Evolutionary conservation across 2,797 vertebrate genomes (phyloP).

Genomic region (Aotus griseimembra): DNA sequence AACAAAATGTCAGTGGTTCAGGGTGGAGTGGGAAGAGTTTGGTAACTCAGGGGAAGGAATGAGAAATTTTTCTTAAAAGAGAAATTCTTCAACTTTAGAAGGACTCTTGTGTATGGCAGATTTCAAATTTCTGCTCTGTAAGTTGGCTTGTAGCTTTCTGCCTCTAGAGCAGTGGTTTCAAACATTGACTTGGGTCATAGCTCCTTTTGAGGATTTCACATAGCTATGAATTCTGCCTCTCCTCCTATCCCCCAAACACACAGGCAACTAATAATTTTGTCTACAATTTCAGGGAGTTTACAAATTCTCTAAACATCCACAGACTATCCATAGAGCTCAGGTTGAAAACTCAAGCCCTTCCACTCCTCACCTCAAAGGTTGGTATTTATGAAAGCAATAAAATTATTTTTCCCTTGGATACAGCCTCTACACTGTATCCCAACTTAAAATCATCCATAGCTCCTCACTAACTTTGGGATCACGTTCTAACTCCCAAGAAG

Average conservation of each 20-base stretch:
- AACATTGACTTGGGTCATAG: background rate
- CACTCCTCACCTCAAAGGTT: background rate
- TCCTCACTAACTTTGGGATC: background rate
- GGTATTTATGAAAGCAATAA: background rate
- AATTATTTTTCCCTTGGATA: background rate
- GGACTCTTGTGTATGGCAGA: slow-evolving; percentile 39
- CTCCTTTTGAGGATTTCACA: background rate
- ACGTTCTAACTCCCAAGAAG: background rate
- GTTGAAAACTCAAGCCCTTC: background rate
- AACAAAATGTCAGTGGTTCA: slow-evolving; percentile 69
- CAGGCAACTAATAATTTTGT: background rate
- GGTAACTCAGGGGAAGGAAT: slow-evolving; percentile 61
- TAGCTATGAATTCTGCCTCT: slow-evolving; percentile 2
- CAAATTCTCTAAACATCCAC: slow-evolving; percentile 19
- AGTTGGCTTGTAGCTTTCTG: slow-evolving; percentile 4
- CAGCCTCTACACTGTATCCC: background rate
- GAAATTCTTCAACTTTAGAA: slow-evolving; percentile 44
- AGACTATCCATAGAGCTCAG: background rate
- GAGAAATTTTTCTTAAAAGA: slow-evolving; percentile 59
- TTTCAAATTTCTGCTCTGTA: slow-evolving; percentile 16
- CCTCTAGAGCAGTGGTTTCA: background rate
- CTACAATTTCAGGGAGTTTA: background rate
- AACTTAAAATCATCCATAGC: background rate
- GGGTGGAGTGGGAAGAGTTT: slow-evolving; percentile 58
- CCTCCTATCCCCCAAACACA: background rate